Conservation (phyloP, 1,140 invertebrate species). For the Vollenhovia emeryi region DNA sequence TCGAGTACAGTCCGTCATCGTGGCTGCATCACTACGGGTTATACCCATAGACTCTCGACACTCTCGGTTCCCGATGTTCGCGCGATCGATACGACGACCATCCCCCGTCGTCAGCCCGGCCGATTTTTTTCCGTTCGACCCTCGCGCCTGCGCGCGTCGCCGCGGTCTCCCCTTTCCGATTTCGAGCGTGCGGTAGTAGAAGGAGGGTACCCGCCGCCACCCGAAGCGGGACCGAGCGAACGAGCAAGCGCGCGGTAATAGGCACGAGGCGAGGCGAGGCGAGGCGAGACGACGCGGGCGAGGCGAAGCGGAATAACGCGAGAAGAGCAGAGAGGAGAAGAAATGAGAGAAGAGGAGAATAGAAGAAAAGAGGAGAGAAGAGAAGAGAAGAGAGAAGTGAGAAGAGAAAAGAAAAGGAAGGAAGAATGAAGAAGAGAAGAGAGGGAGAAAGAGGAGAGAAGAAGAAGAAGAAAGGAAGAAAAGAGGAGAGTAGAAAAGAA, state of each 20-base stretch:
- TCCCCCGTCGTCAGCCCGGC: slow-evolving; percentile 73
- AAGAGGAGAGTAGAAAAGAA: not conserved
- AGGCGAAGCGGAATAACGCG: not conserved
- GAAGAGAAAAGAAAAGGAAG: too few relatives aligned
- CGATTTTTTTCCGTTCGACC: slow-evolving; percentile 83
- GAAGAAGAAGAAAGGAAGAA: not conserved
- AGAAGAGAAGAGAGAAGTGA: too few relatives aligned
- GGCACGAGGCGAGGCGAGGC: not conserved
- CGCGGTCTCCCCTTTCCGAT: slow-evolving; percentile 58
- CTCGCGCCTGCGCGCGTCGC: slow-evolving; percentile 77
- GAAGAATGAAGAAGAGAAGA: not conserved
- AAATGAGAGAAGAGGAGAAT: too few relatives aligned
- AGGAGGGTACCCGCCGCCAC: slow-evolving; percentile 57
- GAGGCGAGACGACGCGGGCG: not conserved
- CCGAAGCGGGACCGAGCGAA: slow-evolving; percentile 43
- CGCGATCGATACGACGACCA: slow-evolving; percentile 83
- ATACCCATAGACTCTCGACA: slow-evolving; percentile 64
- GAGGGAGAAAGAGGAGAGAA: not conserved
- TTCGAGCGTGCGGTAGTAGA: slow-evolving; percentile 13
- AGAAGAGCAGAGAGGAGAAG: slow-evolving; percentile 3
- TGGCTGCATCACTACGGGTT: slow-evolving; percentile 60
- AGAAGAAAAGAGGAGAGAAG: too few relatives aligned
- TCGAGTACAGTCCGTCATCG: slow-evolving; percentile 48
- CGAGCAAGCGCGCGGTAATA: slow-evolving; percentile 14
- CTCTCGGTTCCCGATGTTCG: slow-evolving; percentile 78